These are phyloP conservation scores for Drosophila sproati DNA, from an alignment of 1,140 invertebrate species.

Conservation along the genomic window DNA sequence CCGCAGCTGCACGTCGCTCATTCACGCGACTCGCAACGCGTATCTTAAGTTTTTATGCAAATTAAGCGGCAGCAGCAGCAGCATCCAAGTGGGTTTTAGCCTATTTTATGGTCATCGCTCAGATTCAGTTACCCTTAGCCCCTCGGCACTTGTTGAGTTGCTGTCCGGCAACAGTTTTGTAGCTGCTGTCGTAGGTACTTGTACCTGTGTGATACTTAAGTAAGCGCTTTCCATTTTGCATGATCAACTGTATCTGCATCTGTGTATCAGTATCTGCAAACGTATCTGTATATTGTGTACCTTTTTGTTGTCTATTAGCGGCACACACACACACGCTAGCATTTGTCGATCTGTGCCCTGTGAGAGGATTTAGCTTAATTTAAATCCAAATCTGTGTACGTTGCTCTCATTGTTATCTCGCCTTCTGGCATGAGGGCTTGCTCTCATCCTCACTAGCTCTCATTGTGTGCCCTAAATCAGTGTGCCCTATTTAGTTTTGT, in stretches of 20 bases:
- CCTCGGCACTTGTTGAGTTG: conserved; percentile 46
- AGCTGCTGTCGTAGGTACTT: conserved; percentile 31
- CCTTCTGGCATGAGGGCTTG: background rate
- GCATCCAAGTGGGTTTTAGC: conserved; percentile 70
- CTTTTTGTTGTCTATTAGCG: conserved; percentile 81
- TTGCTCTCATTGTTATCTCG: conserved; percentile 52
- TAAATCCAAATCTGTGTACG: conserved; percentile 78
- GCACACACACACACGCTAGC: conserved; percentile 28
- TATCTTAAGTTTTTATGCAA: conserved; percentile 79
- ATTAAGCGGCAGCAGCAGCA: conserved; percentile 57
- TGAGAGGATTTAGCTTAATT: conserved; percentile 82
- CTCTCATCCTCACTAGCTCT: background rate
- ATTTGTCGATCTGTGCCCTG: conserved; percentile 42
- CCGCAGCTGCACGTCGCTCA: conserved; percentile 74
- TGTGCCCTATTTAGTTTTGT: conserved; percentile 50
- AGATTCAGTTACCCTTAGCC: conserved; percentile 32
- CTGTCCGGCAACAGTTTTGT: conserved; percentile 22
- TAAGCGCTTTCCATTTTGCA: conserved; percentile 68
- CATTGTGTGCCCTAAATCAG: conserved; percentile 21
- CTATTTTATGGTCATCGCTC: conserved; percentile 77
- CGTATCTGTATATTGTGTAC: conserved; percentile 57
- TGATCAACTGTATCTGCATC: conserved; percentile 37
- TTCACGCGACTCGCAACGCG: conserved; percentile 64
- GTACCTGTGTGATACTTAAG: conserved; percentile 64
- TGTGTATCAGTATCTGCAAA: conserved; percentile 20